A percentile compares a stretch with the other conserved stretches of the same genome.
These are phyloP conservation scores for Tetragonisca angustula DNA, from an alignment of 2,888 invertebrate genomes.

Conservation along the genomic window DNA sequence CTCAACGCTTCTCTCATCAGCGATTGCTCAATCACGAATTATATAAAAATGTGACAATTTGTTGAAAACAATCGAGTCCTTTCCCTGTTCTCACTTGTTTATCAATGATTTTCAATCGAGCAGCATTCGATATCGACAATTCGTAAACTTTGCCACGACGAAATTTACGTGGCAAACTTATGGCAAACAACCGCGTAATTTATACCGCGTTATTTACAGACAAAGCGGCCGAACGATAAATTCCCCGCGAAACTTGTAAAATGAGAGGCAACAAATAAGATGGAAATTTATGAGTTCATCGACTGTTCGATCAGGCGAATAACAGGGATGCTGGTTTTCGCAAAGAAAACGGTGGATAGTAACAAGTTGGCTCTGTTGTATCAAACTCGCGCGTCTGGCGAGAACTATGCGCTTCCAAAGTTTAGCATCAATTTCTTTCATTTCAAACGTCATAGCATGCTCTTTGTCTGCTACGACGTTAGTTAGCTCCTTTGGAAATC, in stretches of 20 bases:
- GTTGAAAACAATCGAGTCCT: not conserved
- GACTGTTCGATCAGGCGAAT: not conserved
- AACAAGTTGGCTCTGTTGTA: not conserved
- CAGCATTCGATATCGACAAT: conserved; percentile 23
- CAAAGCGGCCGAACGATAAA: conserved; percentile 13
- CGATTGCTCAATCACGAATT: no score
- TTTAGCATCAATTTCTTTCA: no score
- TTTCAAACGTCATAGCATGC: no score
- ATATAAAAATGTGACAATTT: not conserved
- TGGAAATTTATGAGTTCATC: not conserved
- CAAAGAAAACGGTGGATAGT: not conserved
- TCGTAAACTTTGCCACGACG: not conserved
- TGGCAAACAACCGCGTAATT: conserved; percentile 1
- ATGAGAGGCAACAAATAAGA: conserved; percentile 17
- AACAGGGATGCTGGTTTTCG: not conserved
- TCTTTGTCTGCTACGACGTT: no score
- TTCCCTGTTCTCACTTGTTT: not conserved
- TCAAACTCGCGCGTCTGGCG: not conserved
- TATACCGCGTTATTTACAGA: conserved; percentile 30
- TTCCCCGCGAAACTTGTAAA: not conserved
- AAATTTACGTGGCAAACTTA: conserved; percentile 7
- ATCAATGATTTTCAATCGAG: conserved; percentile 21
- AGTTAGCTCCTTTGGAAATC: no score
- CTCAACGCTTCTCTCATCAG: no score
- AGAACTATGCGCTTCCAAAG: no score